A percentile compares a stretch with the other conserved stretches of the same genome.
phyloP scores from a whole-genome alignment of 2,888 invertebrate genomes.

The Abrostola tripartita region DNA sequence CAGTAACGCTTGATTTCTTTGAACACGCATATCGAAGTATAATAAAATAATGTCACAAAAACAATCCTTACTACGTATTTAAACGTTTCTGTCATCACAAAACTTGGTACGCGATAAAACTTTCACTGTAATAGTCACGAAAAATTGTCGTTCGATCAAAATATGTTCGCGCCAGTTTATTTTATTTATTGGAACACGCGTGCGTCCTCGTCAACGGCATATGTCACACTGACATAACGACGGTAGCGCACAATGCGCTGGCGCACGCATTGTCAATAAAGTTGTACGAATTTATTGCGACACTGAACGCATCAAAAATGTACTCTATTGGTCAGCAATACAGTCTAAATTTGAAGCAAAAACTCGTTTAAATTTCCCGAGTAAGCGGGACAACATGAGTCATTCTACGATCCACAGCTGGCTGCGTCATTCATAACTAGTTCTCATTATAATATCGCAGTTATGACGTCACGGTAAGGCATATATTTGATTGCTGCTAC shows the following conservation, averaged over 20 bases:
- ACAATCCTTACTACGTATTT: conserved; percentile 74
- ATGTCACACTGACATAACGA: conserved; percentile 75
- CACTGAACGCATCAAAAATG: conserved; percentile 32
- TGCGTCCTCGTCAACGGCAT: conserved; percentile 55
- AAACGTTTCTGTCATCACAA: conserved; percentile 81
- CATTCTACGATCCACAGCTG: conserved; percentile 76
- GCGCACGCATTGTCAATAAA: conserved; percentile 78
- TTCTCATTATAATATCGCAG: conserved; percentile 58
- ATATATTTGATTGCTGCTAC: conserved; percentile 53
- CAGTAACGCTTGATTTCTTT: conserved; percentile 78
- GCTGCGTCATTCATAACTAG: conserved; percentile 80
- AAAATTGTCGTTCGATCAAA: conserved; percentile 33
- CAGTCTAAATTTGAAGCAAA: conserved; percentile 20
- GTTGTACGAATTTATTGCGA: conserved; percentile 55
- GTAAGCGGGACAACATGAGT: conserved; percentile 76
- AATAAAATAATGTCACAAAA: conserved; percentile 78
- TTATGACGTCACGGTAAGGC: conserved; percentile 62
- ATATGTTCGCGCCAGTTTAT: conserved; percentile 64
- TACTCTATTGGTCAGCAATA: conserved; percentile 9
- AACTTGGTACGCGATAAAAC: conserved; percentile 37
- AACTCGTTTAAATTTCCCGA: conserved; percentile 36
- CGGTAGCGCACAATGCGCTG: conserved; percentile 79
- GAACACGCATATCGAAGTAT: conserved; percentile 74
- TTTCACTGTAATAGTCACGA: conserved; percentile 35
- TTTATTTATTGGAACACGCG: conserved; percentile 54